phyloP scores from a whole-genome alignment of 2,113 vertebrate species.

The Crotalus helleri region DNA sequence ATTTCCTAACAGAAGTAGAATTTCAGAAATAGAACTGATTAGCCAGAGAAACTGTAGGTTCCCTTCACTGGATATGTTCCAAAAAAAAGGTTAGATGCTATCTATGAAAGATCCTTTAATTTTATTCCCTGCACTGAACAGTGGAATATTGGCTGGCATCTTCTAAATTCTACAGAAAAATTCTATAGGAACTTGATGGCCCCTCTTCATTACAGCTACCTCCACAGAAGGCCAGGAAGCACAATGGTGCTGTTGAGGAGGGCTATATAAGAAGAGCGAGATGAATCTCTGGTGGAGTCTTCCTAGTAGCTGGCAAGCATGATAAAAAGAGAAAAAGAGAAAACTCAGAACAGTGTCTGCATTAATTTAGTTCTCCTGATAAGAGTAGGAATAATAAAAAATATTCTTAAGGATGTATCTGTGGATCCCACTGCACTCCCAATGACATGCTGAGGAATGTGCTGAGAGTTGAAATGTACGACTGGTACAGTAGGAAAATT shows the following conservation, averaged over 20 bases:
- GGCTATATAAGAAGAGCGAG: neutral
- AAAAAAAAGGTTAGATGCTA: neutral
- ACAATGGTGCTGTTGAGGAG: neutral
- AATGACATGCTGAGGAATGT: neutral
- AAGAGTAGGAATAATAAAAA: neutral
- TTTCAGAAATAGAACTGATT: neutral
- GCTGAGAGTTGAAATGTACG: neutral
- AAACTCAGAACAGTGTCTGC: neutral
- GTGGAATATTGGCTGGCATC: neutral
- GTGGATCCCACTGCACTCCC: neutral
- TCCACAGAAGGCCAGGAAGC: neutral
- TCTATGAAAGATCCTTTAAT: neutral
- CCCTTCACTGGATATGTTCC: neutral
- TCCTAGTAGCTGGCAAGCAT: neutral
- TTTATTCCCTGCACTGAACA: neutral
- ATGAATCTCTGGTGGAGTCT: neutral
- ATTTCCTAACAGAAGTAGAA: neutral
- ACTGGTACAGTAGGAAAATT: neutral
- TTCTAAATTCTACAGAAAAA: neutral
- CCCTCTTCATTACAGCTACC: neutral
- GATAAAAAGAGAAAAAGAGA: neutral
- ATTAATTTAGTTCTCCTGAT: neutral
- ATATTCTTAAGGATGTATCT: neutral
- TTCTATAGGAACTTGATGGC: neutral
- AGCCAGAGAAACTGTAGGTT: neutral